Evolutionary conservation across 2,113 vertebrate genomes (phyloP), one percentile per base, ranked within the genome.

Genomic region (Lampris incognitus): DNA sequence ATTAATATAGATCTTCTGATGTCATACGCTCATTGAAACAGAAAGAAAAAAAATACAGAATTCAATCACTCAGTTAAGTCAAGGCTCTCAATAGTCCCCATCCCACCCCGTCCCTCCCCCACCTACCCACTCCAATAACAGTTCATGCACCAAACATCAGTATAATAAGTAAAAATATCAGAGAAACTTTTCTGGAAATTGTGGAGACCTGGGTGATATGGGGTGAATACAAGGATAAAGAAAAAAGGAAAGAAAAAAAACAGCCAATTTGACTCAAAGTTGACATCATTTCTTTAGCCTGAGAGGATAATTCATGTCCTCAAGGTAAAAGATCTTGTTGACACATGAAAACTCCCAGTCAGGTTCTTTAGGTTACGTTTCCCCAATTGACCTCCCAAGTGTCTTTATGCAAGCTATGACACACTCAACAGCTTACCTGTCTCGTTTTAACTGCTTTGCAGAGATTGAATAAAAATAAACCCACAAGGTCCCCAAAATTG

Each of bases 1-100:
- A 95, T 96, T 96, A 93, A 91, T 95, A 96, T 96, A 96, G 95
- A 96, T 95, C 92, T 92, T 95, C 92, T 95, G 92, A 93, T 90
- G 85, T 93, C 93, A 94, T 92, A 95, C 92, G 85, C 90, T 92
- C 51, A 88, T 88, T 92, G 91, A 94, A 92, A 93, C 86, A 88
- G 78, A 81, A 74, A 81, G 38, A 63, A 75, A 80, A 85, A 79
- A 86, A 72, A 80, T 58, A 82, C 63, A 87, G 61, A 85, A 86
- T 71, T 87, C 87, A 93, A 88, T 92, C 92, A 92, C 90, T 78
- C 91, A 70, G 74, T 89, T 91, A 90, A 78, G 84, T 91, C 88
- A 89, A 90, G 78, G 76, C 85, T 87, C 76, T 86, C 81, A 78
- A 79, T 81, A 41, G 24, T 68, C 51, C 65, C 83, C 82, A 24